These are phyloP conservation scores for Craseonycteris thonglongyai DNA, from an alignment of 2,113 vertebrate species.

Conservation along the genomic window DNA sequence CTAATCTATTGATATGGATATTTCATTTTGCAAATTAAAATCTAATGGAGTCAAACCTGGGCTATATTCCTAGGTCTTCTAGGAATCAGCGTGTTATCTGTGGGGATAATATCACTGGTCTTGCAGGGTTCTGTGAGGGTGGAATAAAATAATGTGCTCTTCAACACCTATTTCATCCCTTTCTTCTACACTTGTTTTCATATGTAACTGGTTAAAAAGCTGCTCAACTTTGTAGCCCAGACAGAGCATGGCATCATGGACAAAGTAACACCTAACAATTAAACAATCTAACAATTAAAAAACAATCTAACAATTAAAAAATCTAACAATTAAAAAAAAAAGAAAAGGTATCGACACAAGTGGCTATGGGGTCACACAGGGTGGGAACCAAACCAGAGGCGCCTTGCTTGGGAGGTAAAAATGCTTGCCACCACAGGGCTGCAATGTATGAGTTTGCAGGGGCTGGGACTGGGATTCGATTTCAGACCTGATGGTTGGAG, in stretches of 20 bases:
- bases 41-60: neutral
- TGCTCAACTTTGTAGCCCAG: neutral
- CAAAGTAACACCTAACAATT: neutral
- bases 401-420: too few species aligned
- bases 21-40: neutral
- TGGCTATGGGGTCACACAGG: too few species aligned
- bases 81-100: neutral
- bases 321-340: too few species aligned
- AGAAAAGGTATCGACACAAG: too few species aligned
- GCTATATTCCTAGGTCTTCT: neutral
- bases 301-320: too few species aligned
- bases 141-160: constrained; percentile 1
- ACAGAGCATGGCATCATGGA: neutral
- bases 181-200: neutral
- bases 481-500: too few species aligned
- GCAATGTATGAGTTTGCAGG: too few species aligned
- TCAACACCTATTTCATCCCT: constrained; percentile 12
- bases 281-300: neutral
- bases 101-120: neutral
- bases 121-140: neutral
- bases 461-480: too few species aligned
- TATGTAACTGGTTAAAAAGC: neutral
- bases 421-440: too few species aligned
- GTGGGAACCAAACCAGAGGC: too few species aligned
- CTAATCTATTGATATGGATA: neutral